Percentiles rank a stretch among this genome's conserved stretches.
These are phyloP conservation scores for Globicephala melas DNA, from an alignment of 2,113 vertebrate genomes.

Conservation along the genomic window DNA sequence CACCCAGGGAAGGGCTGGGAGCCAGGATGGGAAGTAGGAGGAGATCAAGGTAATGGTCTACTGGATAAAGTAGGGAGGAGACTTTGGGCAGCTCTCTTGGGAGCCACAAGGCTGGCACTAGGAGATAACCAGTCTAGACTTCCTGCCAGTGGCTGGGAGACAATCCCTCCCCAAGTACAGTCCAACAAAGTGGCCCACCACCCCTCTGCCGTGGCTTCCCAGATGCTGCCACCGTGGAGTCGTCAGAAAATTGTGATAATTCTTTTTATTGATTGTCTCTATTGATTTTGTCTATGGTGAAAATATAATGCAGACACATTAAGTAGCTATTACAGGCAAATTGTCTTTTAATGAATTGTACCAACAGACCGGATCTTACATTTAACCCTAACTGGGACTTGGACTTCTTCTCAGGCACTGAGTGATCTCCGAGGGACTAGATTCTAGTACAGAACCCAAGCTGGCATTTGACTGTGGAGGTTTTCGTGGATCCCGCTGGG, in stretches of 20 bases:
- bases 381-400: slow-evolving; percentile 24
- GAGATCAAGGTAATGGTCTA: neutral
- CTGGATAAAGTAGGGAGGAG: neutral
- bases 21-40: neutral
- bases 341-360: slow-evolving; percentile 78
- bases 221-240: slow-evolving; percentile 34
- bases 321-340: slow-evolving; percentile 77
- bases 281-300: slow-evolving; percentile 78
- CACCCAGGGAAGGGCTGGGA: neutral
- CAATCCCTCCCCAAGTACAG: neutral
- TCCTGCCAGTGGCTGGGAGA: neutral
- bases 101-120: slow-evolving; percentile 26
- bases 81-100: neutral
- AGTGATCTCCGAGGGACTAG: neutral
- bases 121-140: neutral
- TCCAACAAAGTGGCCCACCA: fast-evolving
- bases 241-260: slow-evolving; percentile 75
- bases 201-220: neutral
- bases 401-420: neutral
- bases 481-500: neutral
- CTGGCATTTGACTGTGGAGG: neutral
- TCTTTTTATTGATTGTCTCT: slow-evolving; percentile 71
- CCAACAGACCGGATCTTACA: slow-evolving; percentile 47
- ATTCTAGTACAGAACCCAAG: neutral
- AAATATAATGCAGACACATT: slow-evolving; percentile 77